Percentiles rank a stretch among this genome's conserved stretches.
These are phyloP conservation scores for Empis livida DNA, from an alignment of 2,888 invertebrate genomes.

Conservation along the genomic window DNA sequence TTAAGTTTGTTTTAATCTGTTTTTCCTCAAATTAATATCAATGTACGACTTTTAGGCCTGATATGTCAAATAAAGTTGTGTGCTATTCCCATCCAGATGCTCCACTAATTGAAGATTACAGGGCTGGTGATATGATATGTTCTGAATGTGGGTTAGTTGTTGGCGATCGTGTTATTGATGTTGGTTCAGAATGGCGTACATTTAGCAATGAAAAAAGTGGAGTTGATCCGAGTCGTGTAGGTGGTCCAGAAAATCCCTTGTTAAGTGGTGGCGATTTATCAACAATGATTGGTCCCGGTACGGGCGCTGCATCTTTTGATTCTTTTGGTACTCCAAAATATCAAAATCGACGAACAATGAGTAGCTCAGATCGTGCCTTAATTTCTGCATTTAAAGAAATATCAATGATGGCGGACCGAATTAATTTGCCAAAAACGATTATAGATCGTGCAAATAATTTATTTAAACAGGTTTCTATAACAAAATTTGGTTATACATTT, in stretches of 20 bases:
- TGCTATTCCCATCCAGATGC: constrained; percentile 95
- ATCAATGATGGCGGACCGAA: constrained; percentile 94
- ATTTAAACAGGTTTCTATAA: constrained; percentile 71
- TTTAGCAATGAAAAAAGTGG: constrained; percentile 97
- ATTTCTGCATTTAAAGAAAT: constrained; percentile 96
- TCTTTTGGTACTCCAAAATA: constrained; percentile 69
- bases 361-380: constrained; percentile 88
- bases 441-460: constrained; percentile 92
- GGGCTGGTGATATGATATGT: constrained; percentile 89
- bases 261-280: constrained; percentile 92
- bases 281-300: constrained; percentile 77
- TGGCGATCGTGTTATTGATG: constrained; percentile 98
- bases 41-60: constrained; percentile 38
- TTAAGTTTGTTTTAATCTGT: background rate
- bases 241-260: constrained; percentile 96
- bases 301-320: constrained; percentile 76
- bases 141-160: constrained; percentile 99
- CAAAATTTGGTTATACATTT: background rate
- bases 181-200: constrained; percentile 99
- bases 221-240: constrained; percentile 98
- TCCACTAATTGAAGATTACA: constrained; percentile 91
- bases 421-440: constrained; percentile 93
- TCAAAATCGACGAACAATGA: constrained; percentile 67
- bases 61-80: constrained; percentile 62
- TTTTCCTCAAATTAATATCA: no score